These are phyloP conservation scores for Alcis repandata DNA, from an alignment of 2,888 invertebrate genomes.

Conservation along the genomic window DNA sequence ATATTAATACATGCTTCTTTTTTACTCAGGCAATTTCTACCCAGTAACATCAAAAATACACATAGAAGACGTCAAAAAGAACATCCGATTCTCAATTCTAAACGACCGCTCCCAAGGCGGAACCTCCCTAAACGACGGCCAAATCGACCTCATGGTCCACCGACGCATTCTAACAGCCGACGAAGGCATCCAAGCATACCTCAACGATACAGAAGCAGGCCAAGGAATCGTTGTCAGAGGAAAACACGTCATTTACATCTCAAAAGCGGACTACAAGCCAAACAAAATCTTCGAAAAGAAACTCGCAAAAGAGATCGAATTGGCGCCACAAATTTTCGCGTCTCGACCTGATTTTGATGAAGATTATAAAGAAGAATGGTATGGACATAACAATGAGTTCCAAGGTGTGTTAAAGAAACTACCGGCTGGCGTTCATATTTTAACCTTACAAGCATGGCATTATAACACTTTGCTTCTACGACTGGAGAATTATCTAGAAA, in stretches of 20 bases:
- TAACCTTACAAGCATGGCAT: constrained; percentile 92
- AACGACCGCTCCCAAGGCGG: constrained; percentile 94
- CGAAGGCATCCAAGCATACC: constrained; percentile 61
- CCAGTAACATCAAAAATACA: constrained; percentile 95
- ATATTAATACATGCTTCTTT: too few relatives aligned
- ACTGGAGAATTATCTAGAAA: constrained; percentile 92
- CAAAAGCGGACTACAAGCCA: constrained; percentile 61
- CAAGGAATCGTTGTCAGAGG: constrained; percentile 61
- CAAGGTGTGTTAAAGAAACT: constrained; percentile 84
- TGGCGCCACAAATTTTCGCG: constrained; percentile 58
- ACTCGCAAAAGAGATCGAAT: constrained; percentile 68
- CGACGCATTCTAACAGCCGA: constrained; percentile 94
- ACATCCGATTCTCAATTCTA: constrained; percentile 87
- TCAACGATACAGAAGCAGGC: constrained; percentile 63
- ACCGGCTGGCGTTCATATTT: constrained; percentile 90
- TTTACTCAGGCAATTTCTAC: constrained; percentile 91
- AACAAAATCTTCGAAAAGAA: constrained; percentile 74
- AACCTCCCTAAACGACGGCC: constrained; percentile 90
- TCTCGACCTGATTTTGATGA: constrained; percentile 44
- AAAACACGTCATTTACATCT: constrained; percentile 67
- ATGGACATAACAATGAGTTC: constrained; percentile 58
- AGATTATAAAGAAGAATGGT: constrained; percentile 33
- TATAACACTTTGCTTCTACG: constrained; percentile 88
- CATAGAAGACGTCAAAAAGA: constrained; percentile 84
- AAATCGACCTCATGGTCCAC: constrained; percentile 93